Percentiles rank a stretch among this genome's conserved stretches.
Evolutionary conservation across 1,140 invertebrate species (phyloP).

Genomic region (Psix sp.): DNA sequence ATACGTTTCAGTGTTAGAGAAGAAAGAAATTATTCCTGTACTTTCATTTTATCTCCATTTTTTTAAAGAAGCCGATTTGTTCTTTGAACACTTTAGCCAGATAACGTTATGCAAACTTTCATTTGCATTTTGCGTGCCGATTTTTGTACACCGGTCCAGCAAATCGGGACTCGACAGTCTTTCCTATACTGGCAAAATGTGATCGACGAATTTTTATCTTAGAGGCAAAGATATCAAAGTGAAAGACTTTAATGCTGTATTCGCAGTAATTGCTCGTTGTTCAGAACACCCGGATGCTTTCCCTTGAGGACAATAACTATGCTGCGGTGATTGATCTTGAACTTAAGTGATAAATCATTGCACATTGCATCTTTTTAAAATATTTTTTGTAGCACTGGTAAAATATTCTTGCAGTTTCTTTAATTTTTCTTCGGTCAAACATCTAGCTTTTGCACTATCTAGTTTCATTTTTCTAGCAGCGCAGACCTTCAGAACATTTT

Average conservation of each 20-base stretch:
- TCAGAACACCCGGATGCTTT: conserved; percentile 13
- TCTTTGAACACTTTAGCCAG: conserved; percentile 27
- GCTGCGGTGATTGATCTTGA: conserved; percentile 3
- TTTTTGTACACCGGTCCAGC: conserved; percentile 20
- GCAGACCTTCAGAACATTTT: conserved; percentile 7
- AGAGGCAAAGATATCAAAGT: conserved; percentile 4
- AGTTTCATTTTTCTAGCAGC: conserved; percentile 1
- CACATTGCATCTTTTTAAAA: conserved; percentile 7
- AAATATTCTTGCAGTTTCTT: conserved; percentile 9
- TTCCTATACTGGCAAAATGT: conserved; percentile 21
- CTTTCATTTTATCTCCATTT: conserved; percentile 1
- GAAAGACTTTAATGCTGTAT: conserved; percentile 2
- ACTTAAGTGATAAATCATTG: conserved; percentile 4
- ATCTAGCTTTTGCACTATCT: conserved; percentile 6
- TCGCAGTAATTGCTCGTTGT: conserved; percentile 15
- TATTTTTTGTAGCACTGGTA: conserved; percentile 16
- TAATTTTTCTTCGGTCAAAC: conserved; percentile 13
- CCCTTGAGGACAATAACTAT: conserved; percentile 1
- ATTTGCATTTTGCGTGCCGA: conserved; percentile 34
- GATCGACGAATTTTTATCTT: conserved; percentile 11
- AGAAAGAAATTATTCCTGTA: not conserved
- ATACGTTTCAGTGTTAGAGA: not conserved
- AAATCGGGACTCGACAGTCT: conserved; percentile 6
- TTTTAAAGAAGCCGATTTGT: conserved; percentile 14
- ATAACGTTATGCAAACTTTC: conserved; percentile 29